Base-by-base conservation (phyloP, 2,113 vertebrate genomes). In the Hepsetus odoe region DNA sequence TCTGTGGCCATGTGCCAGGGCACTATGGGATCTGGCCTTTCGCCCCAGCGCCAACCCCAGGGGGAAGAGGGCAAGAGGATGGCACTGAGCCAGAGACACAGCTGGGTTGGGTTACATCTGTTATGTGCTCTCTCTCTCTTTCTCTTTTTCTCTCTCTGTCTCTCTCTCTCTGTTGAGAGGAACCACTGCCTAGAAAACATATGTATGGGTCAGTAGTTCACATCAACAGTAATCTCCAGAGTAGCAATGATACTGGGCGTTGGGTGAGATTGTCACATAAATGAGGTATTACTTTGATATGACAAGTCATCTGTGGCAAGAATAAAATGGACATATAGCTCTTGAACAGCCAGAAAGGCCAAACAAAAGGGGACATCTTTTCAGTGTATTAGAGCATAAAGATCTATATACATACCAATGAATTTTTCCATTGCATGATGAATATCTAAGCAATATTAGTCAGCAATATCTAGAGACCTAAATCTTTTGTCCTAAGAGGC, bases 51-150 rank as follows among this genome's bases (percentile, higher is more conserved):
- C 46, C 72, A 76, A 40, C 58, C 75, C 38, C 38, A 33, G 30
- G 49, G 65, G 24, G 58, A 38, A 35, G 66, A 35, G 42, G 64
- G 18, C 20, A 40, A 62, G 49, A 30, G 38, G 26, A 9, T 51
- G 67, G 24, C 59, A 55, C 14, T 55, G 26, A 32, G 51, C 74
- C 28, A 22, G n/a, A 73, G 65, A 56, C 66, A 78, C 67, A 78
- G 76, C 67, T 62, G 62, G 65, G 26, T 51, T 28, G 13, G 33
- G 38, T 59, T 76, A 55, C 40, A 56, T 81, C 56, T 72, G 79
- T 53, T 51, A 20, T 22, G 35, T 61, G 40, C n/a, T 0, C 61
- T 44, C 38, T 59, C 76, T 24, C 28, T 33, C 51, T 40, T 71
- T 58, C 67, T 72, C 51, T 59, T 20, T 67, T n/a, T 71, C 66